Conservation (phyloP, 1,140 invertebrate species). For the Drosophila gunungcola region DNA sequence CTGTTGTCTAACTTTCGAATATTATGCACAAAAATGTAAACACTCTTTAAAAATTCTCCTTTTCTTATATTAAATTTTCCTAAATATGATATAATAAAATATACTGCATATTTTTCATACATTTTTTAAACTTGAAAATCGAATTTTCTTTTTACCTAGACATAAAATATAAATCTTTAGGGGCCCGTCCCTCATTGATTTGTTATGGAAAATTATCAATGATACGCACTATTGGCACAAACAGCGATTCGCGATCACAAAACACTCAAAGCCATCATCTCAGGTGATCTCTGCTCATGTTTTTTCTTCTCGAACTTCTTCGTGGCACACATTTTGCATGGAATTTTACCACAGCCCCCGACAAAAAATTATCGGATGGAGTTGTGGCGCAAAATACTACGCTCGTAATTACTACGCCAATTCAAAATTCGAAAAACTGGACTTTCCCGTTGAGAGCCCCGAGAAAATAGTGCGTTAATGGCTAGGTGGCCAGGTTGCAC, state of each 20-base stretch:
- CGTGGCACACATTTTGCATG: slow-evolving; percentile 57
- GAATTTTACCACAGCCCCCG: slow-evolving; percentile 55
- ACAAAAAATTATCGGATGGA: not conserved
- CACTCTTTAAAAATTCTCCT: not conserved
- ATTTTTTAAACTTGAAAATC: not conserved
- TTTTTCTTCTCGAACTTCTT: slow-evolving; percentile 34
- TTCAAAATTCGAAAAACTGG: slow-evolving; percentile 17
- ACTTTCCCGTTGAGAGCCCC: slow-evolving; percentile 21
- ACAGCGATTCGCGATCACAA: slow-evolving; percentile 27
- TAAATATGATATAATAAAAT: not conserved
- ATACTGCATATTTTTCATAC: not conserved
- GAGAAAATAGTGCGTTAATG: slow-evolving; percentile 14
- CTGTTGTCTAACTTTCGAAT: not conserved
- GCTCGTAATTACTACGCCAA: not conserved
- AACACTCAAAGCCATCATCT: slow-evolving; percentile 37
- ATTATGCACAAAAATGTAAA: not conserved
- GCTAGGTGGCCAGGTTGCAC: not conserved
- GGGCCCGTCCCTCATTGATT: slow-evolving; percentile 13
- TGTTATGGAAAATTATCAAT: slow-evolving; percentile 3
- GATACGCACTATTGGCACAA: slow-evolving; percentile 4
- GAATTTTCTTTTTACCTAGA: not conserved
- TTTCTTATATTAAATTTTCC: not conserved
- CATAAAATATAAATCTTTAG: not conserved
- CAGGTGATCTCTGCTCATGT: slow-evolving; percentile 23
- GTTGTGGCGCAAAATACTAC: slow-evolving; percentile 3